phyloP scores from a whole-genome alignment of 1,140 invertebrate genomes.

The Caenorhabditis inopinata region DNA sequence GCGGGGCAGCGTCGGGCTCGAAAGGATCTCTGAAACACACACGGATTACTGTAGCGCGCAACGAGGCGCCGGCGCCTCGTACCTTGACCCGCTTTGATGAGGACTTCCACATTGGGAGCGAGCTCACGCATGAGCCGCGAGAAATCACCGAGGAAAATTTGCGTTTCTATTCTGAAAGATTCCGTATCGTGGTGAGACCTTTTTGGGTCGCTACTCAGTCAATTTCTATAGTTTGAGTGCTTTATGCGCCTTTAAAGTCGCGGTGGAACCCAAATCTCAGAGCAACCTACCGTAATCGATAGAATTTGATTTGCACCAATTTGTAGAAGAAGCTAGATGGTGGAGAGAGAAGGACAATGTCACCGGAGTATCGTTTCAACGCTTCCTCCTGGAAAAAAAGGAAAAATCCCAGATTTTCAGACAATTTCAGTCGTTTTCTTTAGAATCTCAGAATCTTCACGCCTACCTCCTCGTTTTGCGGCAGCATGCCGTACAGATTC shows the following conservation, averaged over 20 bases:
- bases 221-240: too few species aligned
- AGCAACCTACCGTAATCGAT: slow-evolving; percentile 11
- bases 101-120: neutral
- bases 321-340: slow-evolving; percentile 35
- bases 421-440: neutral
- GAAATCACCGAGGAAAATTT: slow-evolving; percentile 14
- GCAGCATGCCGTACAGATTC: slow-evolving; percentile 9
- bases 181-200: too few species aligned
- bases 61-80: too few species aligned
- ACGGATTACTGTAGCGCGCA: neutral
- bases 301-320: slow-evolving; percentile 22
- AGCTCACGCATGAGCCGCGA: slow-evolving; percentile 1
- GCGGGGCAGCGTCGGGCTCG: slow-evolving; percentile 19
- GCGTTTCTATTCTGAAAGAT: slow-evolving; percentile 13
- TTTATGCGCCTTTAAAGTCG: too few species aligned
- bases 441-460: neutral
- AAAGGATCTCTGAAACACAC: slow-evolving; percentile 26
- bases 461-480: neutral
- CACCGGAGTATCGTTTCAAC: slow-evolving; percentile 37
- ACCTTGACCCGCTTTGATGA: neutral
- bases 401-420: neutral
- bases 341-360: slow-evolving; percentile 22
- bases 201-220: too few species aligned
- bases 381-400: slow-evolving; percentile 38
- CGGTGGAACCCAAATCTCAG: too few species aligned